Conservation (phyloP, 92 coral and sea anemone species). For the Porites rus region DNA sequence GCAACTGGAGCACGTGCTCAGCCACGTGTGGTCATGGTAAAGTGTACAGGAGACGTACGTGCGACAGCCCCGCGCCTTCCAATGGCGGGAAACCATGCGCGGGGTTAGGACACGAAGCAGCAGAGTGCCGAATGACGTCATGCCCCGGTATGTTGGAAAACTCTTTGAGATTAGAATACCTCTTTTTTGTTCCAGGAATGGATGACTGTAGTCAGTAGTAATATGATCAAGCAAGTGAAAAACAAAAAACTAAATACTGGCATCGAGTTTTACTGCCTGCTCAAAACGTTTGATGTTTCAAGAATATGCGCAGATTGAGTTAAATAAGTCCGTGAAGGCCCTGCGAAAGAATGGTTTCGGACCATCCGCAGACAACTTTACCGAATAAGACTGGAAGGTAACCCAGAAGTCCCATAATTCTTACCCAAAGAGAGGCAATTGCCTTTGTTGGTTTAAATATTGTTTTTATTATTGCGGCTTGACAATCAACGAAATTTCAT, state of each 20-base stretch:
- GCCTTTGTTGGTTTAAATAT: too few species aligned
- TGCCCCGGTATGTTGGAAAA: conserved; percentile 81
- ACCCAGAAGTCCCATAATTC: too few species aligned
- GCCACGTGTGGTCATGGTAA: conserved; percentile 90
- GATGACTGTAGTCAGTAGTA: background rate
- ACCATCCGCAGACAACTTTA: background rate
- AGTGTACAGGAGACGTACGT: conserved; percentile 82
- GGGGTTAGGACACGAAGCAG: conserved; percentile 86
- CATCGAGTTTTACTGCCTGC: too few species aligned
- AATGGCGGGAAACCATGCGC: conserved; percentile 92
- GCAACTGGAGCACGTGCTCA: conserved; percentile 93
- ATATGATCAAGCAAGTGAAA: background rate
- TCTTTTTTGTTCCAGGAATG: background rate
- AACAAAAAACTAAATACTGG: too few species aligned
- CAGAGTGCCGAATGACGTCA: conserved; percentile 84
- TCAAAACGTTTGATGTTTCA: too few species aligned
- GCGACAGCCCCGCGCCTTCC: conserved; percentile 85
- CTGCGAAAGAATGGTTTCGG: background rate
- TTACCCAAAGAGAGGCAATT: too few species aligned
- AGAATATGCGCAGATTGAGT: background rate
- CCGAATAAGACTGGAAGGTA: background rate
- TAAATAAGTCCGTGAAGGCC: background rate
- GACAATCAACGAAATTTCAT: too few species aligned
- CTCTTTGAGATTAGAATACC: background rate
- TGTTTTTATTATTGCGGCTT: too few species aligned